Evolutionary conservation across 2,888 invertebrate species (phyloP).

Genomic region (Hirtodrosophila confusa): DNA sequence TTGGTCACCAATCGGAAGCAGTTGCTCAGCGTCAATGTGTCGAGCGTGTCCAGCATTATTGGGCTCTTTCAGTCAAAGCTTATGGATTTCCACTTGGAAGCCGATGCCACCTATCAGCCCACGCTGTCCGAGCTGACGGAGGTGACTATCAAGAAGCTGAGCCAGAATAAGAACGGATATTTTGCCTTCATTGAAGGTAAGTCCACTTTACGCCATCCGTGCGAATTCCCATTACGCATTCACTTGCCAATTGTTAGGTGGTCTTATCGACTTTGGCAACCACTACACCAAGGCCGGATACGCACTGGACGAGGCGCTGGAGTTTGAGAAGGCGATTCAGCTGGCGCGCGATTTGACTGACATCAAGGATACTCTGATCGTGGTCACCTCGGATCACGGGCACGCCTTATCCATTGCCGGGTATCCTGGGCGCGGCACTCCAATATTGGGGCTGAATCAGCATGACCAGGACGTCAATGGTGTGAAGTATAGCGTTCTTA

Average conservation of each 20-base stretch:
- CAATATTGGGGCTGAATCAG: conserved; percentile 85
- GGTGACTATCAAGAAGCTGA: conserved; percentile 87
- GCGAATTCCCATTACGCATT: background rate
- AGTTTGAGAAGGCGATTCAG: conserved; percentile 89
- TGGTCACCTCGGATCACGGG: conserved; percentile 91
- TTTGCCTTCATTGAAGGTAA: conserved; percentile 86
- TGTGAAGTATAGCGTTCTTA: conserved; percentile 87
- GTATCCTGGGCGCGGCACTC: conserved; percentile 87
- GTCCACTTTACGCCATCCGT: background rate
- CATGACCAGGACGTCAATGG: conserved; percentile 65
- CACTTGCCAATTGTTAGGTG: conserved; percentile 83
- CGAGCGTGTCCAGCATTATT: conserved; percentile 85
- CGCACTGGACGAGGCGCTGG: conserved; percentile 91
- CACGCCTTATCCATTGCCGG: conserved; percentile 91
- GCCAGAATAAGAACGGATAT: conserved; percentile 86
- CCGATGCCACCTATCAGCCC: conserved; percentile 85
- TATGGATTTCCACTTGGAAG: conserved; percentile 86
- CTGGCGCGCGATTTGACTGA: conserved; percentile 86
- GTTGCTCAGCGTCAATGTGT: conserved; percentile 85
- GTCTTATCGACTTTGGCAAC: conserved; percentile 90
- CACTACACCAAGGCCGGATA: conserved; percentile 88
- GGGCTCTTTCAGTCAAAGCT: conserved; percentile 86
- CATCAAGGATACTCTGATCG: conserved; percentile 90
- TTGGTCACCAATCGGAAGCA: conserved; percentile 87
- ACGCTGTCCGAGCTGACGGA: conserved; percentile 88